A percentile compares a stretch with the other conserved stretches of the same genome.
These are phyloP conservation scores for Saimiri boliviensis DNA, from an alignment of 2,113 vertebrate genomes.

Conservation along the genomic window DNA sequence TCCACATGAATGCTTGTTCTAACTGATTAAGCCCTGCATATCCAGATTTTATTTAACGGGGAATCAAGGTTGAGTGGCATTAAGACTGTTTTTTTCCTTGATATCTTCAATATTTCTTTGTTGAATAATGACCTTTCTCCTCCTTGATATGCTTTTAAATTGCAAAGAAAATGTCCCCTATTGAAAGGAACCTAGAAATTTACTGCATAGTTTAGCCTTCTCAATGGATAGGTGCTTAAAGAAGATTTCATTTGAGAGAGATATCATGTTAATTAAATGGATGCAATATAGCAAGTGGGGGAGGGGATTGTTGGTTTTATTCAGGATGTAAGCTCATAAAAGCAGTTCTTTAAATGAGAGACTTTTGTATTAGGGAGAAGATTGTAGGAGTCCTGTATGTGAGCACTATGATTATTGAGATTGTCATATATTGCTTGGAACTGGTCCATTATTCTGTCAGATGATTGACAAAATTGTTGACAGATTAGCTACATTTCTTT, in stretches of 20 bases:
- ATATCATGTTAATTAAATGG: conserved; percentile 57
- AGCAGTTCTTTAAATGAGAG: conserved; percentile 53
- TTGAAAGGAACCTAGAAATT: conserved; percentile 56
- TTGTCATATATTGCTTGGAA: conserved; percentile 65
- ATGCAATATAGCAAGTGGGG: background rate
- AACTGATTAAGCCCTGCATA: conserved; percentile 18
- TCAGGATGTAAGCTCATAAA: conserved; percentile 57
- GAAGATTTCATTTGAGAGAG: conserved; percentile 60
- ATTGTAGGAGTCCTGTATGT: conserved; percentile 11
- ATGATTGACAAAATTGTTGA: conserved; percentile 72
- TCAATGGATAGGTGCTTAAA: conserved; percentile 23
- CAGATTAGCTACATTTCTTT: conserved; percentile 69
- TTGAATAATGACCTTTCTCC: conserved; percentile 78
- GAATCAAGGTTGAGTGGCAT: background rate
- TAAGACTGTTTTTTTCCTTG: conserved; percentile 38
- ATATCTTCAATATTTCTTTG: conserved; percentile 74
- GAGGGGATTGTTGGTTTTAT: background rate
- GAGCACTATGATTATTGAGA: conserved; percentile 51
- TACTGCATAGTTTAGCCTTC: conserved; percentile 49
- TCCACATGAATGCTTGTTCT: background rate
- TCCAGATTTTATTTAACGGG: conserved; percentile 65
- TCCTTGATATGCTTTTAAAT: conserved; percentile 73
- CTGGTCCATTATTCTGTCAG: conserved; percentile 70
- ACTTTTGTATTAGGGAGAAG: background rate
- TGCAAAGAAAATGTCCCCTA: conserved; percentile 35